Base-by-base conservation (phyloP, 2,797 vertebrate genomes). In the Apodemus agrarius region DNA sequence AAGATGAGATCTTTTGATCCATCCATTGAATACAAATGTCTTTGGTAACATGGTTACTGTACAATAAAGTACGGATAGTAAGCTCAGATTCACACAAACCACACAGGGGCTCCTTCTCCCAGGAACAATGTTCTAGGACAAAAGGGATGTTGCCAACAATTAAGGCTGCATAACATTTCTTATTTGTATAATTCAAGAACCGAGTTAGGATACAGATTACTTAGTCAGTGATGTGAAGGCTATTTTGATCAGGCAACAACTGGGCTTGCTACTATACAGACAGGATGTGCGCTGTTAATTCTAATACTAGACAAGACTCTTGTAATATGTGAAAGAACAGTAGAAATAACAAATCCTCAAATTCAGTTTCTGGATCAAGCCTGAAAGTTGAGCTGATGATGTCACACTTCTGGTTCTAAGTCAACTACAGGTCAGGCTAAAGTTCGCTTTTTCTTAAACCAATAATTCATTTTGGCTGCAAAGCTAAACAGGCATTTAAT, bases 1-100 rank as follows among this genome's bases (percentile, higher is more conserved):
- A 96, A 98, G 83, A 75, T 10, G 92, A 96, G 98, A 98, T 96
- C 72, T 97, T 94, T 6, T 0, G 69, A 95, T 95, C 3, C 83
- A n/a, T 89, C n/a, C 96, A 24, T 37, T 81, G 86, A 65, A 79
- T 59, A 96, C 91, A 46, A 9, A 37, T 75, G 29, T 93, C 57
- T 85, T 63, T 90, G 74, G 83, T 91, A 69, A 21, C 91, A 78
- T 26, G 75, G 93, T 26, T 75, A 34, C 54, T 94, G 83, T 95
- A 40, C 83, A 82, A 89, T n/a, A 90, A 93, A 98, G 94, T 22
- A 88, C 81, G 78, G 54, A 59, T 85, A 49, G 63, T 67, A 67
- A 75, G 14, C 54, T 93, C 85, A 89, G 88, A 57, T 9, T 90
- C 79, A 82, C 59, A 93, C 52, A 74, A 49, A 94, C 79, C 65